Evolutionary conservation across 2,888 invertebrate genomes (phyloP).

Genomic region (Synergus umbraculus): DNA sequence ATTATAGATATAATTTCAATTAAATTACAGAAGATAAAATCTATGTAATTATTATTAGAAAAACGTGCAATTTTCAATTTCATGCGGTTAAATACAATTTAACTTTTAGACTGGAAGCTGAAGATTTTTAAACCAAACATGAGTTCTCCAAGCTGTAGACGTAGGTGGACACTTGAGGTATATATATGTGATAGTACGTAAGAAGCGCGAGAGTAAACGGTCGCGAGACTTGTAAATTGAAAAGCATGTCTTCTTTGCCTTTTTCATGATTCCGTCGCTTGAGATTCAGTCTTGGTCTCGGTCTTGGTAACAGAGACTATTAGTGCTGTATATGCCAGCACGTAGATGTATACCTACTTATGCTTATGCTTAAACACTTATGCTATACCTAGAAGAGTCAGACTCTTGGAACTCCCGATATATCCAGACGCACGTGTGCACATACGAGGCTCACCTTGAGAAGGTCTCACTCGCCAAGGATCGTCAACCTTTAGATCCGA

Average conservation of each 20-base stretch:
- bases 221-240: constrained; percentile 34
- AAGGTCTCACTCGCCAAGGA: constrained; percentile 59
- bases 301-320: not conserved
- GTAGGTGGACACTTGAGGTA: constrained; percentile 21
- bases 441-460: constrained; percentile 63
- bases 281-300: too few species aligned
- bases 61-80: not conserved
- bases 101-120: not conserved
- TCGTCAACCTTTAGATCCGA: constrained; percentile 19
- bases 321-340: constrained; percentile 5
- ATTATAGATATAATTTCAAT: too few species aligned
- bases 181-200: not conserved
- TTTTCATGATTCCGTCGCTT: constrained; percentile 4
- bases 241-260: constrained; percentile 24
- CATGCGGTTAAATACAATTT: not conserved
- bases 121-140: not conserved
- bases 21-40: too few species aligned
- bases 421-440: constrained; percentile 48
- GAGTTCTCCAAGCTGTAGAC: not conserved
- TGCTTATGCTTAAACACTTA: not conserved
- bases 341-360: constrained; percentile 15
- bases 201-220: constrained; percentile 23
- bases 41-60: too few species aligned
- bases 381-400: constrained; percentile 10
- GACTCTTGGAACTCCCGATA: constrained; percentile 34